Evolutionary conservation across 2,888 invertebrate genomes (phyloP), one percentile per base, ranked within the genome.

Genomic region (Apamea monoglypha): DNA sequence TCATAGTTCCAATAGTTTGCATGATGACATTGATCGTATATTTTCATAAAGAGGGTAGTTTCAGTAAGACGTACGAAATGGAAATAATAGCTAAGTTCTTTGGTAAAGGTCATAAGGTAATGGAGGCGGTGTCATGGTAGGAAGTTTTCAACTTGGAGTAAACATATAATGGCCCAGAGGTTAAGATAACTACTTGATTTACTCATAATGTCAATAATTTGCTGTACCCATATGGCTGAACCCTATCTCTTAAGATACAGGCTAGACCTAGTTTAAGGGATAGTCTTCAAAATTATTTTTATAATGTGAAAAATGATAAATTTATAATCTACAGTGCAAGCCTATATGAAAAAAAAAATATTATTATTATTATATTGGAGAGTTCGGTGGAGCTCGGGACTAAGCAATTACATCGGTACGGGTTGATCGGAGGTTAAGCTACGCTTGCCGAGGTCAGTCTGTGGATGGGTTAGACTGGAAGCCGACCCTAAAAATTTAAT

Each of bases 21-120:
- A 91, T 92, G 93, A 93, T 92, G 91, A 88, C 87, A 89, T 91
- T 88, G 87, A 82, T 88, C 87, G 85, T 94, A 94, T 91, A 94
- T 95, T 93, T 93, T 91, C 92, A 92, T 94, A 93, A 92, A 72
- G 80, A 68, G 78, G 79, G 83, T 89, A 88, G 86, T 88, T 90
- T 87, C 76, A 86, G 83, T 81, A 75, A 77, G 87, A 80, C 74
- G 68, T 83, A 84, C 40, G 40, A 80, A 89, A 81, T 83, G 61
- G 71, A 83, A 85, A 70, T 89, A 82, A 89, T 88, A 78, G 83
- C 69, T 18, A 78, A 84, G 85, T 89, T 85, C 7, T 72, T 56
- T 47, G 40, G 68, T 50, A 64, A 74, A 84, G 68, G 77, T 81
- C 25, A 21, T 50, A 61, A 25, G 70, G 40, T 82, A 85, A 85